Evolutionary conservation across 2,888 invertebrate genomes (phyloP), one percentile per base, ranked within the genome.

Genomic region (Mystacides longicornis): DNA sequence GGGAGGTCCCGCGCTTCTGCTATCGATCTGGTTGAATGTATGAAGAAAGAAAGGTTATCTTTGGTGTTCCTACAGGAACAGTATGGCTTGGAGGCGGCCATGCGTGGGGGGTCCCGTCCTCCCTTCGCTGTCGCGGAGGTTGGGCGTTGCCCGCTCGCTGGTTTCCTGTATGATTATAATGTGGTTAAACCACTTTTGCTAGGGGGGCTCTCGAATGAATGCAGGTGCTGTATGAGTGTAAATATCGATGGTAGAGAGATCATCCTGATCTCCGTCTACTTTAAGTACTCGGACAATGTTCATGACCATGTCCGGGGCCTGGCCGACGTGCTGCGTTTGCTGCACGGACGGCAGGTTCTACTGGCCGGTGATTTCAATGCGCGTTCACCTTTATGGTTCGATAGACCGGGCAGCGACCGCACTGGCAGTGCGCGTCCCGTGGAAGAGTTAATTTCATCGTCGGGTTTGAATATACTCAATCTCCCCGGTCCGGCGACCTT

Each of bases 371-470:
- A 2, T 31, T 52, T 9, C 14, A 27, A 14, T 23, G 52, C 2
- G 14, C 20, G 23, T 23, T 18, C n/a, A 27, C 47, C 2, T n/a
- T 19, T 47, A 1, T 46, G 52, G 52, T 19, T n/a, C 21, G 52
- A 52, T 22, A 31, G 11, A 3, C n/a, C 16, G 9, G 18, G 14
- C 2, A 7, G n/a, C 18, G 45, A 3, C 14, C 22, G 52, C 7
- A n/a, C 47, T 9, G 47, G 31, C 11, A 18, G 27, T n/a, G 23
- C 14, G 16, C 47, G 45, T 9, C 22, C 47, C 11, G 47, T 52
- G 16, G 52, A 46, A 31, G 52, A 52, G 7, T 21, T 51, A 7
- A 51, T 51, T n/a, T 20, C 51, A 14, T 3, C 43, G 16, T 43
- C 2, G 3, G 45, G 45, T 1, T 22, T 51, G n/a, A n/a, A n/a